Percentiles rank a stretch among this genome's conserved stretches.
Conservation (phyloP, 2,888 invertebrate genomes). For the Heliconius erato region DNA sequence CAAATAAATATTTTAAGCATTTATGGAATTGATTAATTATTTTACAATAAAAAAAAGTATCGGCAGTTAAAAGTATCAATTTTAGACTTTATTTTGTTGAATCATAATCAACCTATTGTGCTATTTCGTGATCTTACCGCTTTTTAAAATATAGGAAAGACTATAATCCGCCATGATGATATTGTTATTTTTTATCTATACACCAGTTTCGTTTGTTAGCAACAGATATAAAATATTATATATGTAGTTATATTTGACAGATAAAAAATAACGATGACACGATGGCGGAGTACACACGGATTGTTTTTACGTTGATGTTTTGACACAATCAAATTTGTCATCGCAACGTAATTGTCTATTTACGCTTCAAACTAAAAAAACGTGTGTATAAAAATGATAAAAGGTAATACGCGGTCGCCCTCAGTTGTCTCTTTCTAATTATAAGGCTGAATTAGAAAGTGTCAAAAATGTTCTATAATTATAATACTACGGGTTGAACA, state of each 20-base stretch:
- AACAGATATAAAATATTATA: slow-evolving; percentile 7
- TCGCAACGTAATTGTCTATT: slow-evolving; percentile 41
- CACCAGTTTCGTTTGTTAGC: slow-evolving; percentile 10
- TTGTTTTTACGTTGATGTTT: slow-evolving; percentile 4
- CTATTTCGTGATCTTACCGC: slow-evolving; percentile 43
- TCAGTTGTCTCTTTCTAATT: slow-evolving; percentile 81
- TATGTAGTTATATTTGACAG: slow-evolving; percentile 1
- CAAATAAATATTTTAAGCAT: not conserved
- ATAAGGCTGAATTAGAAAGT: slow-evolving; percentile 85
- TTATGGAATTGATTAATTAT: slow-evolving; percentile 8
- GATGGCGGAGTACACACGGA: slow-evolving; percentile 25
- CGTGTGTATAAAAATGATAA: slow-evolving; percentile 40
- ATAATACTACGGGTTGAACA: slow-evolving; percentile 58
- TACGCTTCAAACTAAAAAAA: slow-evolving; percentile 34
- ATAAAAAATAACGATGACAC: slow-evolving; percentile 17
- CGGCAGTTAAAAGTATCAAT: not conserved
- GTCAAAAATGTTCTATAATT: slow-evolving; percentile 63
- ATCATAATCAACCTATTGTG: slow-evolving; percentile 44
- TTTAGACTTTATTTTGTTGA: slow-evolving; percentile 13
- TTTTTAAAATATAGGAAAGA: slow-evolving; percentile 40
- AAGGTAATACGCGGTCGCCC: slow-evolving; percentile 70
- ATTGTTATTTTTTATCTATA: slow-evolving; percentile 32
- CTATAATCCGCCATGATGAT: slow-evolving; percentile 25
- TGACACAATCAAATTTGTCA: slow-evolving; percentile 35
- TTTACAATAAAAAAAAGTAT: not conserved